Evolutionary conservation across 2,888 invertebrate genomes (phyloP).

Genomic region (Cerceris rybyensis): DNA sequence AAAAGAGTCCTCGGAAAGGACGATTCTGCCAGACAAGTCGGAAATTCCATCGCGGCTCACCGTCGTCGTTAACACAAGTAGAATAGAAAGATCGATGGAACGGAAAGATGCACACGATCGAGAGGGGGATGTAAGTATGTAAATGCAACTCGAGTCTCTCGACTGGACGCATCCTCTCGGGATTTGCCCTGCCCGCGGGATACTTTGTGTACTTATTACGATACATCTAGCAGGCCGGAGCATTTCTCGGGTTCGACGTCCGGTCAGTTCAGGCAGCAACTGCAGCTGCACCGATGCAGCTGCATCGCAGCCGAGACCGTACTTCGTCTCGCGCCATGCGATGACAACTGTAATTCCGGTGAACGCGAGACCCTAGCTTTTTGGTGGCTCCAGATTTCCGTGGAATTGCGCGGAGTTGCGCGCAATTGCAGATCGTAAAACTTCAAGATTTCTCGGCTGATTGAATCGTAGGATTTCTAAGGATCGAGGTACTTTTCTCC

Average conservation of each 20-base stretch:
- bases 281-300: constrained; percentile 44
- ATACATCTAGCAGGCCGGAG: constrained; percentile 71
- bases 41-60: background rate
- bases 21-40: background rate
- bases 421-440: too few relatives aligned
- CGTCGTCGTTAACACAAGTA: background rate
- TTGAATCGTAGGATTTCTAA: too few relatives aligned
- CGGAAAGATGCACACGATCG: background rate
- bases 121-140: constrained; percentile 27
- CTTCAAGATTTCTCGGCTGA: too few relatives aligned
- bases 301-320: constrained; percentile 27
- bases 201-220: constrained; percentile 76
- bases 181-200: constrained; percentile 66
- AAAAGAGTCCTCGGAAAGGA: background rate
- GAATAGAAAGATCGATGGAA: constrained; percentile 1
- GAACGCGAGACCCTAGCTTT: constrained; percentile 37
- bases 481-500: too few relatives aligned
- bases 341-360: constrained; percentile 50
- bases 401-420: too few relatives aligned
- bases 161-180: constrained; percentile 26
- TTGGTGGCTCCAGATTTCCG: too few relatives aligned
- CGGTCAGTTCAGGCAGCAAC: constrained; percentile 73
- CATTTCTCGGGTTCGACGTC: constrained; percentile 79
- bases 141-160: constrained; percentile 26
- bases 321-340: constrained; percentile 38